These are phyloP conservation scores for Geophilus truncorum DNA, from an alignment of 2,888 invertebrate genomes.

Conservation along the genomic window DNA sequence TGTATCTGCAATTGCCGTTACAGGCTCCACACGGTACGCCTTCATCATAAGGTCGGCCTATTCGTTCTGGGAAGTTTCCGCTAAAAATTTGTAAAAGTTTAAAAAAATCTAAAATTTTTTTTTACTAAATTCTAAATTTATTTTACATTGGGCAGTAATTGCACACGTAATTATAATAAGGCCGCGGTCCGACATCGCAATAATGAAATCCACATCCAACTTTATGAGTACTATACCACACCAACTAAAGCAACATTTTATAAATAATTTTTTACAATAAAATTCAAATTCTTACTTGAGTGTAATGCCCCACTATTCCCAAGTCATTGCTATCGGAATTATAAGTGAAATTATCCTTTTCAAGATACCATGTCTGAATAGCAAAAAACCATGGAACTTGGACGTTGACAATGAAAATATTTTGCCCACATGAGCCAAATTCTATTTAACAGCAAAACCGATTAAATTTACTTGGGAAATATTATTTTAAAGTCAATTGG, in stretches of 20 bases:
- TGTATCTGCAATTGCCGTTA: slow-evolving; percentile 57
- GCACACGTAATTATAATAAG: slow-evolving; percentile 73
- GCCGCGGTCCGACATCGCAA: slow-evolving; percentile 52
- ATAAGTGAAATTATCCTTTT: slow-evolving; percentile 67
- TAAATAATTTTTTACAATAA: not conserved
- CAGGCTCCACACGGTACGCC: slow-evolving; percentile 61
- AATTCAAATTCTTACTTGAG: slow-evolving; percentile 52
- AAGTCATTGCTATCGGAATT: slow-evolving; percentile 58
- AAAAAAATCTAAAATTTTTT: not conserved
- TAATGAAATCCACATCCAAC: slow-evolving; percentile 70
- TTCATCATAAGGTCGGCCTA: slow-evolving; percentile 63
- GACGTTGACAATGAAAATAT: slow-evolving; percentile 72
- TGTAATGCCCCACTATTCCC: slow-evolving; percentile 68
- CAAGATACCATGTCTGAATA: slow-evolving; percentile 70
- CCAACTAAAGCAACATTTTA: slow-evolving; percentile 53
- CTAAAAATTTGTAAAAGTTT: slow-evolving; percentile 51
- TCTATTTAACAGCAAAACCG: slow-evolving; percentile 42
- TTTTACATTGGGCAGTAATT: slow-evolving; percentile 79
- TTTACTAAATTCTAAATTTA: not conserved
- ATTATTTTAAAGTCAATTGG: too few species aligned
- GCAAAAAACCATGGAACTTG: slow-evolving; percentile 78
- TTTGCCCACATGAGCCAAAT: slow-evolving; percentile 72
- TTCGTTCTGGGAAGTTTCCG: slow-evolving; percentile 61
- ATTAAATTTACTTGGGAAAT: too few species aligned
- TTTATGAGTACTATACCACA: slow-evolving; percentile 71